Evolutionary conservation across 2,888 invertebrate species (phyloP).

Genomic region (Melanostoma mellinum): DNA sequence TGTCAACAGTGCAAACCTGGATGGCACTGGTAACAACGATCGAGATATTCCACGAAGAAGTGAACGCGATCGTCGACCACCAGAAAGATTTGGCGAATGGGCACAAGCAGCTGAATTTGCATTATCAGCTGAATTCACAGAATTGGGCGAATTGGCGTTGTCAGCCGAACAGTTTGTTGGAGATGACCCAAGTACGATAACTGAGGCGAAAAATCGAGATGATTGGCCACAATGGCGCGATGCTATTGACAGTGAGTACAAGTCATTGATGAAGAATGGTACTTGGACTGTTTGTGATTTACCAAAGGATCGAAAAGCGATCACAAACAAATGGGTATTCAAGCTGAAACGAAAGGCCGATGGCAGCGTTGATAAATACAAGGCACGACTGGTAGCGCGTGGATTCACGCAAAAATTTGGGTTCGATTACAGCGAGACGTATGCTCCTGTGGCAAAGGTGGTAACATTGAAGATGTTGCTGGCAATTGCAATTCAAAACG

Average conservation of each 20-base stretch:
- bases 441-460: no score
- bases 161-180: slow-evolving; percentile 6
- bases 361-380: not conserved
- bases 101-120: no score
- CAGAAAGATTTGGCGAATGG: not conserved
- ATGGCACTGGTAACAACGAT: not conserved
- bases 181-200: slow-evolving; percentile 1
- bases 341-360: not conserved
- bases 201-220: not conserved
- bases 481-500: not conserved
- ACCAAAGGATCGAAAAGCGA: not conserved
- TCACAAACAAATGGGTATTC: slow-evolving; percentile 4
- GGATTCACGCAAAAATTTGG: no score
- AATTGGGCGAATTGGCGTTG: not conserved
- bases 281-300: slow-evolving; percentile 2
- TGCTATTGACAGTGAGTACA: not conserved
- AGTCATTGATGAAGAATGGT: not conserved
- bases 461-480: not conserved
- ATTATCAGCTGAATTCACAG: no score
- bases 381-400: not conserved
- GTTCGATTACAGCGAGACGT: no score
- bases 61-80: not conserved
- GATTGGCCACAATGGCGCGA: slow-evolving; percentile 10
- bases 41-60: not conserved
- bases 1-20: not conserved